Evolutionary conservation across 2,888 invertebrate species (phyloP).

Genomic region (Leptinotarsa peninsularis): DNA sequence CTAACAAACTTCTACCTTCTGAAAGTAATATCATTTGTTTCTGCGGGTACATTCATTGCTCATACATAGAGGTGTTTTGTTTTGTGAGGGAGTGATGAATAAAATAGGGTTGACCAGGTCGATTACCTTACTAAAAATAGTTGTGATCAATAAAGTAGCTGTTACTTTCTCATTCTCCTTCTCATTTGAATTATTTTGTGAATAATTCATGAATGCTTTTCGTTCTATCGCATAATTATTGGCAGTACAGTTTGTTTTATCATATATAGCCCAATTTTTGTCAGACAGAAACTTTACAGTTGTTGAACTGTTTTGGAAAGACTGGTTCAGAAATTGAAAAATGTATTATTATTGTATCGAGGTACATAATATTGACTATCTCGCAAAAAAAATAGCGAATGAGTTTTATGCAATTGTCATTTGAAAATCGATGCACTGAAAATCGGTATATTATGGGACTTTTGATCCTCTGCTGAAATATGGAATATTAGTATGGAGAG

Average conservation of each 20-base stretch:
- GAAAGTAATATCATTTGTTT: conserved; percentile 29
- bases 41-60: conserved; percentile 14
- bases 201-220: conserved; percentile 14
- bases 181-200: conserved; percentile 3
- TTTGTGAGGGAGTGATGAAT: conserved; percentile 9
- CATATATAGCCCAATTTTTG: background rate
- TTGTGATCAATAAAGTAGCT: conserved; percentile 23
- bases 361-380: no score
- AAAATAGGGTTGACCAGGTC: conserved; percentile 26
- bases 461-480: no score
- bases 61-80: conserved; percentile 8
- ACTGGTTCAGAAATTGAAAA: no score
- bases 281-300: background rate
- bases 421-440: no score
- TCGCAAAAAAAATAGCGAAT: no score
- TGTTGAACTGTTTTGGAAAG: no score
- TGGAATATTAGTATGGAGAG: no score
- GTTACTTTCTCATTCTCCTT: conserved; percentile 5
- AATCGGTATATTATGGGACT: no score
- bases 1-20: conserved; percentile 41
- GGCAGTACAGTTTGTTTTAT: background rate
- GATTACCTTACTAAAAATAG: conserved; percentile 29
- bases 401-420: no score
- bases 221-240: background rate
- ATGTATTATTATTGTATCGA: no score